phyloP scores from a whole-genome alignment of 2,888 invertebrate genomes.

The Drosophila picticornis region DNA sequence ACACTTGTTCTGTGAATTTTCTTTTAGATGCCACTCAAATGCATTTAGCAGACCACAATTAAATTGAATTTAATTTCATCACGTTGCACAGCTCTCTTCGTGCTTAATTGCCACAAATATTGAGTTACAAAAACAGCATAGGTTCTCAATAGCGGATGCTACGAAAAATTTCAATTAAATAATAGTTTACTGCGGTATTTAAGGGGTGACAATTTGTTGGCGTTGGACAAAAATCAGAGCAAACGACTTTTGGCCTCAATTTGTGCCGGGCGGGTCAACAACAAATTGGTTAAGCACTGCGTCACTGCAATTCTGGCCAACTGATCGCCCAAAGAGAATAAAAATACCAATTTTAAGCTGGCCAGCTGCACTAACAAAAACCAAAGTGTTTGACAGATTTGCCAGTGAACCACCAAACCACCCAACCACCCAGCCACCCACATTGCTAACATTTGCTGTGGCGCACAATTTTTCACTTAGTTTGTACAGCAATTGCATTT shows the following conservation, averaged over 20 bases:
- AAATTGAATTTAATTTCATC: constrained; percentile 34
- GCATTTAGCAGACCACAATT: constrained; percentile 6
- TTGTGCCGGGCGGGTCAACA: constrained; percentile 24
- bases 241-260: constrained; percentile 56
- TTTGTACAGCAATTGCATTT: constrained; percentile 55
- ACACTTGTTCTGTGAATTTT: neutral
- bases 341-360: constrained; percentile 24
- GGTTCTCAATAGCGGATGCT: constrained; percentile 25
- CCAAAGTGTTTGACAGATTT: constrained; percentile 26
- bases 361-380: constrained; percentile 60
- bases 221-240: constrained; percentile 48
- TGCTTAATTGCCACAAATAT: constrained; percentile 9
- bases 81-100: neutral
- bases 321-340: constrained; percentile 44
- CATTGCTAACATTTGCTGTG: constrained; percentile 60
- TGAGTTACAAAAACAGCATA: neutral
- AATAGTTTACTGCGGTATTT: constrained; percentile 32
- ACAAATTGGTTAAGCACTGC: constrained; percentile 49
- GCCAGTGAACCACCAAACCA: constrained; percentile 8
- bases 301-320: constrained; percentile 37
- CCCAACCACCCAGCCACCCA: constrained; percentile 16
- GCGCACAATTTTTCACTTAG: constrained; percentile 64
- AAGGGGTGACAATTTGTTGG: constrained; percentile 59
- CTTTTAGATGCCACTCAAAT: neutral
- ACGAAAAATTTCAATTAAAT: constrained; percentile 46